phyloP scores from a whole-genome alignment of 2,113 vertebrate species.

The Origma solitaria region DNA sequence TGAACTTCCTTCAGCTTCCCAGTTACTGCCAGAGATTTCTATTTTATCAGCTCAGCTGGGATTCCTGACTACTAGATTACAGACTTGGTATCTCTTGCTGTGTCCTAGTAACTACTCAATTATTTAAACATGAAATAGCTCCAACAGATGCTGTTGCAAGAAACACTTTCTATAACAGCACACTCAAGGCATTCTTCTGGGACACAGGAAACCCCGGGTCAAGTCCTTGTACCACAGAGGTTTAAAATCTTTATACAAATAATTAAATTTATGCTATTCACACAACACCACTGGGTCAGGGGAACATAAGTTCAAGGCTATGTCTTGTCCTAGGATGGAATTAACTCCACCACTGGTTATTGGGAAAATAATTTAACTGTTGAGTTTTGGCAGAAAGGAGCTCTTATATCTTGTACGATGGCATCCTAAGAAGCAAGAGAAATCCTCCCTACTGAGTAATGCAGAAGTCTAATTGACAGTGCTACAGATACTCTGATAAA shows the following conservation, averaged over 20 bases:
- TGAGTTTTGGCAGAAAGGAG: background rate
- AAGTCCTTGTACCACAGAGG: background rate
- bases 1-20: background rate
- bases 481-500: background rate
- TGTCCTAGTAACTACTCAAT: slow-evolving; percentile 9
- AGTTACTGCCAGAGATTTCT: background rate
- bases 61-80: background rate
- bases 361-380: background rate
- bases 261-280: background rate
- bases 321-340: background rate
- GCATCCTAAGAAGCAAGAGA: background rate
- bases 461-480: background rate
- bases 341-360: background rate
- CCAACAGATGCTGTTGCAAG: slow-evolving; percentile 4
- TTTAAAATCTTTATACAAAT: background rate
- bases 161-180: background rate
- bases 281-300: background rate
- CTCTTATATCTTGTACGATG: background rate
- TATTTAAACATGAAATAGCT: slow-evolving; percentile 30
- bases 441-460: background rate
- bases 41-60: background rate
- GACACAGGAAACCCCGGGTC: background rate
- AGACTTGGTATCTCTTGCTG: slow-evolving; percentile 11
- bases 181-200: background rate
- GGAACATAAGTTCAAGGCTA: background rate